Base-by-base conservation (phyloP, 2,113 vertebrate species). In the Callospermophilus lateralis region DNA sequence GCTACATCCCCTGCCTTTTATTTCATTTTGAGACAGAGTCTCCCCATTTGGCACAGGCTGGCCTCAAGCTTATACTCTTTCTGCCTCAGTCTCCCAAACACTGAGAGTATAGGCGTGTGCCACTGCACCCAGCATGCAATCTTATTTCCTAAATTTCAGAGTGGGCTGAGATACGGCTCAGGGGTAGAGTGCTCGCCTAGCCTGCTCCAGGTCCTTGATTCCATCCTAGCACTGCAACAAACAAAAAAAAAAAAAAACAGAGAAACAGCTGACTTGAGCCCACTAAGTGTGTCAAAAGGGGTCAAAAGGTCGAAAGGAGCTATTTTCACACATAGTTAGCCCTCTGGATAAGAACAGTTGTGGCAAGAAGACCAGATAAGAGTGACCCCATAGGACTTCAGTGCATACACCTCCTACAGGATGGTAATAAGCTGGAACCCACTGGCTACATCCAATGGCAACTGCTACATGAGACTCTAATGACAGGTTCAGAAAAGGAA, bases 341-440 rank as follows among this genome's bases (percentile, higher is more conserved):
- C n/a, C 68, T 67, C 67, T 58, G 58, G 37, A 8, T 30, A 22
- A 74, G 26, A 65, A 30, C 3, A 1, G 6, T 0, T 61, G 37
- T 3, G 7, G 86, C 10, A 39, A 73, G 28, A 76, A 80, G 28
- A 51, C 19, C n/a, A 30, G 51, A 5, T 0, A 34, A 37, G 3
- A 39, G 13, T 32, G 32, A 67, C 7, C 24, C 24, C 32, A 1
- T 0, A 22, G 1, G 39, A 65, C 24, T 37, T 37, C 3, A 34
- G 24, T 5, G 24, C 9, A 28, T 3, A n/a, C 1, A 4, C 0
- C 58, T 34, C 72, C 11, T 3, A 24, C 10, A 1, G 1, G 10
- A 37, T 1, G 4, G 8, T 4, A 28, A 42, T 55, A 13, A 16
- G n/a, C 3, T 0, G 0, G 6, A 20, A 4, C 48, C n/a, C 26